Percentiles rank a stretch among this genome's conserved stretches.
These are phyloP conservation scores for Pristionchus japonicus DNA, from an alignment of 2,888 invertebrate genomes.

Conservation along the genomic window DNA sequence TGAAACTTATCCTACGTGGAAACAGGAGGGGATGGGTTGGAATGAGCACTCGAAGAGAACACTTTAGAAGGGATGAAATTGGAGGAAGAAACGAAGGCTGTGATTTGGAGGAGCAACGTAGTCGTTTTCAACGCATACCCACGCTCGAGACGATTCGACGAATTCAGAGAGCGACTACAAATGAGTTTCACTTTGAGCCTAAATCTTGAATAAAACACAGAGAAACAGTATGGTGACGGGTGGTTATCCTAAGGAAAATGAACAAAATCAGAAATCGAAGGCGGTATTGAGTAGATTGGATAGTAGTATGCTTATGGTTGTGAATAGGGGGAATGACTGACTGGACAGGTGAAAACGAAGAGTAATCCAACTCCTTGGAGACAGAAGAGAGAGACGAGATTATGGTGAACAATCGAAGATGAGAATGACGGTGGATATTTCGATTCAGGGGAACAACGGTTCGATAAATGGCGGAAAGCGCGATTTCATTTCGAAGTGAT, in stretches of 20 bases:
- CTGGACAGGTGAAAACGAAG: neutral
- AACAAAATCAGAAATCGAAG: too few species aligned
- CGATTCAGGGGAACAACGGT: neutral
- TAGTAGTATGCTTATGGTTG: too few species aligned
- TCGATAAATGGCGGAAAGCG: neutral
- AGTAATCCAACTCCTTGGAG: slow-evolving; percentile 11
- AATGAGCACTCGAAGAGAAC: neutral
- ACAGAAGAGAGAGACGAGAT: neutral
- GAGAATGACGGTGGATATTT: neutral
- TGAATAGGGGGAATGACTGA: too few species aligned
- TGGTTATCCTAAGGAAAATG: too few species aligned
- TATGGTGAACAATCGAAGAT: neutral
- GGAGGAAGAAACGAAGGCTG: neutral
- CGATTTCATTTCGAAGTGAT: neutral
- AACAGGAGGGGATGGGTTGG: neutral
- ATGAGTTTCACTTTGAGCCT: neutral
- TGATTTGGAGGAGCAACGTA: neutral
- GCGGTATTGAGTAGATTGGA: too few species aligned
- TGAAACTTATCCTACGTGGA: neutral
- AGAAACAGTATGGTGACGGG: too few species aligned
- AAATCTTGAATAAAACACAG: neutral
- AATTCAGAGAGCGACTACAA: neutral
- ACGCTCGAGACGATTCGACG: neutral
- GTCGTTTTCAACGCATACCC: neutral
- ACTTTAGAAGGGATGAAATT: neutral